phyloP scores from a whole-genome alignment of 1,140 invertebrate genomes.

The Plutomurus gul region DNA sequence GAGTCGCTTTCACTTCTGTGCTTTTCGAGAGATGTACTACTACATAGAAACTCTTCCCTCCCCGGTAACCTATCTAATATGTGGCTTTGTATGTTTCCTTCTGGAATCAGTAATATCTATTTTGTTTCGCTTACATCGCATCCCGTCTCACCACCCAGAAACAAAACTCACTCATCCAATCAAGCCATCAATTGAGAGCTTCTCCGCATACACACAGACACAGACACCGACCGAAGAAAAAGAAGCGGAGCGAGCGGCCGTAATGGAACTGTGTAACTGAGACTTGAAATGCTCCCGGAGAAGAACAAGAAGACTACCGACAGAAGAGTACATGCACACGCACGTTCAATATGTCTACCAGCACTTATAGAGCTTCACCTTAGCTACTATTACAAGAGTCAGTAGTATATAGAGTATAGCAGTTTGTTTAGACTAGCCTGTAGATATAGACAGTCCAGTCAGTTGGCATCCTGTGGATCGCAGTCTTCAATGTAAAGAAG shows the following conservation, averaged over 20 bases:
- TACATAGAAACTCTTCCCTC: no score
- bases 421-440: background rate
- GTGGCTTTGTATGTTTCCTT: no score
- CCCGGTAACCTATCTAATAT: no score
- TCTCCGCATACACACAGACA: background rate
- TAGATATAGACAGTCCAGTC: background rate
- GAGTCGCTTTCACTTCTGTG: no score
- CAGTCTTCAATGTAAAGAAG: no score
- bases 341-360: no score
- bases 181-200: background rate
- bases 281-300: background rate
- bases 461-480: background rate
- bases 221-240: background rate
- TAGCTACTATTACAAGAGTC: no score
- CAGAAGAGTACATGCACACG: background rate
- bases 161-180: conserved; percentile 18
- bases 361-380: no score
- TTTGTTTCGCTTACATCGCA: background rate
- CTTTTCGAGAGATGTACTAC: no score
- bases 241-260: background rate
- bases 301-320: background rate
- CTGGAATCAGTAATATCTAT: no score
- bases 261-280: conserved; percentile 15
- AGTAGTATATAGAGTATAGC: no score
- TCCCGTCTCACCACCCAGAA: background rate